Evolutionary conservation across 2,888 invertebrate species (phyloP).

Genomic region (Boloria selene): DNA sequence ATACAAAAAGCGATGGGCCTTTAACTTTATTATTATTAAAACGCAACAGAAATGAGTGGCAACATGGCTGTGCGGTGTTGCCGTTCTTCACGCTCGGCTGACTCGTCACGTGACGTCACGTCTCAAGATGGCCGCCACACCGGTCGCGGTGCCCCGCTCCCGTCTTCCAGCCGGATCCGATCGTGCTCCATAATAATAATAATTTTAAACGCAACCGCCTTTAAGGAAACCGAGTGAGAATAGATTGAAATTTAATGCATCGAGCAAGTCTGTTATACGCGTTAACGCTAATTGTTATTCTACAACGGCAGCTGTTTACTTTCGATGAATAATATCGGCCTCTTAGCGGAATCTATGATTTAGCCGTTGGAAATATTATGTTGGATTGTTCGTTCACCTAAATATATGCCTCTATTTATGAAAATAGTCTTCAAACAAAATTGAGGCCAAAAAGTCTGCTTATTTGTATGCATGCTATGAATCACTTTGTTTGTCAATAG

Average conservation of each 20-base stretch:
- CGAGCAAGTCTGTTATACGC: conserved; percentile 63
- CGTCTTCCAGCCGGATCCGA: conserved; percentile 74
- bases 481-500: conserved; percentile 11
- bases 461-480: background rate
- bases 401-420: background rate
- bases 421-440: background rate
- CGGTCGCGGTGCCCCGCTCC: conserved; percentile 69
- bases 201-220: conserved; percentile 76
- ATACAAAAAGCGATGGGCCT: conserved; percentile 72
- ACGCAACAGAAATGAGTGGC: conserved; percentile 69
- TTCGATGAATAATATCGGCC: conserved; percentile 72
- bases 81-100: conserved; percentile 73
- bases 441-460: background rate
- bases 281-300: conserved; percentile 75
- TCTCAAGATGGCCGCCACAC: conserved; percentile 81
- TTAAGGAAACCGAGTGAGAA: conserved; percentile 78
- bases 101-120: conserved; percentile 83
- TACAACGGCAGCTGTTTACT: conserved; percentile 76
- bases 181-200: conserved; percentile 61
- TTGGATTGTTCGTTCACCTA: background rate
- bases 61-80: conserved; percentile 75
- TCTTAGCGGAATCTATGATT: conserved; percentile 62
- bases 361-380: conserved; percentile 12
- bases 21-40: conserved; percentile 65
- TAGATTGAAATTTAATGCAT: conserved; percentile 79